phyloP scores from a whole-genome alignment of 2,113 vertebrate species.

The Microcebus griseorufus region DNA sequence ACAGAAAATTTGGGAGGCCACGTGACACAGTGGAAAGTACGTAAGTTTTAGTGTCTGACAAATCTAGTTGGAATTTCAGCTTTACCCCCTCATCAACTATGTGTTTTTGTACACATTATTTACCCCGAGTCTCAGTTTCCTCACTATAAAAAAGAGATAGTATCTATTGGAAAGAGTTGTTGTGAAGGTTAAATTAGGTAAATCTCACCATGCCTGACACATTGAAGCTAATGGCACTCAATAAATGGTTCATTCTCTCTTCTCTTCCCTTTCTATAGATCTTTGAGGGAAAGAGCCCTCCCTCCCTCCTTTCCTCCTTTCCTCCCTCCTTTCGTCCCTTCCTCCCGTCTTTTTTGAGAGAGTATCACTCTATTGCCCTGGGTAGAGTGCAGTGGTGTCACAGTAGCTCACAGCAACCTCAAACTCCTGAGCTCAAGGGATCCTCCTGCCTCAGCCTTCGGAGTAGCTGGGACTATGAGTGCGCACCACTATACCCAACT shows the following conservation, averaged over 20 bases:
- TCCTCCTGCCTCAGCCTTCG: too few relatives aligned
- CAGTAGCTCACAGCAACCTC: too few relatives aligned
- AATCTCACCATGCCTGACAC: not conserved
- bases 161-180: not conserved
- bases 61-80: not conserved
- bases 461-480: too few relatives aligned
- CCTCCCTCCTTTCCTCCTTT: too few relatives aligned
- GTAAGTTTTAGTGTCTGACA: not conserved
- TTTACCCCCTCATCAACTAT: not conserved
- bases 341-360: too few relatives aligned
- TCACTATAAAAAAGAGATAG: slow-evolving; percentile 17
- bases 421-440: too few relatives aligned
- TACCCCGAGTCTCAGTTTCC: not conserved
- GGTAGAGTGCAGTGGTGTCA: too few relatives aligned
- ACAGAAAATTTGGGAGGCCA: not conserved
- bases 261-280: not conserved
- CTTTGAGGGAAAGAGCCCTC: not conserved
- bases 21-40: not conserved
- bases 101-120: slow-evolving; percentile 1
- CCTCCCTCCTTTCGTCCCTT: too few relatives aligned
- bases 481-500: rapidly evolving
- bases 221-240: not conserved
- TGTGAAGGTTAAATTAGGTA: not conserved
- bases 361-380: too few relatives aligned
- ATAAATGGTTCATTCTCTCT: not conserved